Evolutionary conservation across 2,113 vertebrate genomes (phyloP), one percentile per base, ranked within the genome.

Genomic region (Myotis brandtii): DNA sequence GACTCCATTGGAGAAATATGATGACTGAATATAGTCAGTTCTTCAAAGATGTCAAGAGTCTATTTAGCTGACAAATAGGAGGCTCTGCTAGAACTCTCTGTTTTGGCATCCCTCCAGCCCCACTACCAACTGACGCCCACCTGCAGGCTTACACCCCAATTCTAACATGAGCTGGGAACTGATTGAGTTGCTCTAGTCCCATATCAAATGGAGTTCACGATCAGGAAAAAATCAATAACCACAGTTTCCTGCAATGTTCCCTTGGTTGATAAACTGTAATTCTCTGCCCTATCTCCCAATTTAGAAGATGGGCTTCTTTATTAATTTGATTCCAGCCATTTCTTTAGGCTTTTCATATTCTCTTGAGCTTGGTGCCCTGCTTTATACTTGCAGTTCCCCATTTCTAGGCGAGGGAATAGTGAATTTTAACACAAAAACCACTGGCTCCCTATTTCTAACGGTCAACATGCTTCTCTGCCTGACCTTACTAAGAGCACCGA

Each of bases 21-120:
- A 72, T 81, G 52, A 70, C 81, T 81, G 34, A 92, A 76, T 72
- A 64, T 77, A 88, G 59, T 79, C 54, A 96, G 14, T 85, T 93
- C 37, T 96, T 90, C 25, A 86, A 95, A 86, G 23, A 81, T 30
- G 17, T 67, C 50, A 93, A 72, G 34, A 80, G 83, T 90, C 30
- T 87, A 14, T 92, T 93, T 77, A 21, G 10, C 10, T 86, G 43
- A 94, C 56, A 94, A 62, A 89, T 75, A 11, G 5, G 46, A 89
- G 48, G 21, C 7, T 67, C 69, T 37, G 34, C 59, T 67, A 43
- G 23, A 62, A 20, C 37, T 79, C 2, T 10, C 62, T 87, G 12
- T 59, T 75, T 75, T 56, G 34, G 18, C 18, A 77, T 54, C 23
- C 9, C 30, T 21, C 37, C 25, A 27, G 13, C 6, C 21, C 14